Evolutionary conservation across 2,888 invertebrate genomes (phyloP).

Genomic region (Tetranychus truncatus): DNA sequence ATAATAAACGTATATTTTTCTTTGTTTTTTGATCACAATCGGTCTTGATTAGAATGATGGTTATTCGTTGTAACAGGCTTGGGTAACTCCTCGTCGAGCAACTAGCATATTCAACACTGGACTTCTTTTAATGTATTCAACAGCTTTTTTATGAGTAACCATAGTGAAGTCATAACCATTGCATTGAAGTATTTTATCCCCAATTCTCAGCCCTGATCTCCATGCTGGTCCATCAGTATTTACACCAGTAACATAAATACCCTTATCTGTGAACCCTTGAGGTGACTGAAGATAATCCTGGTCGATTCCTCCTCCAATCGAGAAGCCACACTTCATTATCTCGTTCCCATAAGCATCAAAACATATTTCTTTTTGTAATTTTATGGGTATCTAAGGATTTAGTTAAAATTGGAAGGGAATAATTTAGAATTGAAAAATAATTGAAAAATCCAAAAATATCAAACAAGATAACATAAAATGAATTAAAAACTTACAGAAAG

Average conservation of each 20-base stretch:
- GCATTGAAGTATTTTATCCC: conserved; percentile 81
- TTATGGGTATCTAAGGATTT: conserved; percentile 69
- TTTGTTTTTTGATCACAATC: not conserved
- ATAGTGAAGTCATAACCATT: conserved; percentile 89
- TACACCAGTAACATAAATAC: conserved; percentile 93
- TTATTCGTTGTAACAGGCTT: conserved; percentile 43
- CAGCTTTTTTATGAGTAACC: conserved; percentile 97
- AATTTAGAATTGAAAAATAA: conserved; percentile 6
- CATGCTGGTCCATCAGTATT: conserved; percentile 90
- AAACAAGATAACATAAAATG: conserved; percentile 28
- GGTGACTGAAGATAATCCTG: conserved; percentile 92
- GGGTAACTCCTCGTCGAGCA: conserved; percentile 85
- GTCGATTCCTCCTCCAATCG: conserved; percentile 89
- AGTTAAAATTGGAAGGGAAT: not conserved
- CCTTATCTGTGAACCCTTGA: conserved; percentile 93
- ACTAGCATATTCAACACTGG: conserved; percentile 83
- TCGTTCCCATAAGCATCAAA: conserved; percentile 64
- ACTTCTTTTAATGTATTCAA: conserved; percentile 90
- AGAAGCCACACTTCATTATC: conserved; percentile 86
- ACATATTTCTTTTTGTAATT: conserved; percentile 76
- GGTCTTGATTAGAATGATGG: not conserved
- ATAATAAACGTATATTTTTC: not conserved
- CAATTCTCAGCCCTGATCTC: conserved; percentile 73
- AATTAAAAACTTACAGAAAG: conserved; percentile 55
- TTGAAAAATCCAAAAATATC: conserved; percentile 16